These are phyloP conservation scores for Hirtodrosophila confusa DNA, from an alignment of 2,888 invertebrate species.

Conservation along the genomic window DNA sequence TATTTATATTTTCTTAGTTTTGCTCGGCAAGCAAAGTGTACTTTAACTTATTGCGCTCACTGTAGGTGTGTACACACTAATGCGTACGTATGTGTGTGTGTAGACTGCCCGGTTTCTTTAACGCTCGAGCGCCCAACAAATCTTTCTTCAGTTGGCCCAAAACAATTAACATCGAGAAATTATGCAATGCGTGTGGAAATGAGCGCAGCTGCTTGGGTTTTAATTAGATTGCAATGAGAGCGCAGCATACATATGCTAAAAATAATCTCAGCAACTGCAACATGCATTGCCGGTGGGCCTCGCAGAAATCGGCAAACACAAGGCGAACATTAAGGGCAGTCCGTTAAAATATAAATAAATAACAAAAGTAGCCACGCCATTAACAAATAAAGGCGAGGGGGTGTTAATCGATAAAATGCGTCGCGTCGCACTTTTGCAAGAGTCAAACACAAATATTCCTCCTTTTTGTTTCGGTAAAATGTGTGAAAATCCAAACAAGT, in stretches of 20 bases:
- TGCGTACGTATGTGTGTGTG: constrained; percentile 4
- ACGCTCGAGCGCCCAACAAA: constrained; percentile 57
- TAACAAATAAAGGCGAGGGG: constrained; percentile 37
- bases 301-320: constrained; percentile 11
- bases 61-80: too few species aligned
- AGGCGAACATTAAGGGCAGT: constrained; percentile 15
- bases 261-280: constrained; percentile 45
- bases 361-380: constrained; percentile 23
- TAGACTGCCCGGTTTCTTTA: constrained; percentile 30
- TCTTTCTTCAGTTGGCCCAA: constrained; percentile 14
- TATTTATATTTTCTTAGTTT: too few species aligned
- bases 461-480: constrained; percentile 32
- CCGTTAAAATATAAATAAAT: not conserved
- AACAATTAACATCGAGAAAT: constrained; percentile 45
- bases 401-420: constrained; percentile 57
- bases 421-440: constrained; percentile 8
- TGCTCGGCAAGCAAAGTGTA: too few species aligned
- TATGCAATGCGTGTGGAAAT: constrained; percentile 74
- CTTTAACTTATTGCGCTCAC: too few species aligned
- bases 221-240: constrained; percentile 72
- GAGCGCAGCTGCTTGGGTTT: constrained; percentile 65
- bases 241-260: constrained; percentile 53
- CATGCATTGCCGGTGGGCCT: constrained; percentile 38
- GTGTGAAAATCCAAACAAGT: constrained; percentile 65
- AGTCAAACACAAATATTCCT: not conserved